Conservation (phyloP, 2,797 vertebrate species). For the Channallabes apus region DNA sequence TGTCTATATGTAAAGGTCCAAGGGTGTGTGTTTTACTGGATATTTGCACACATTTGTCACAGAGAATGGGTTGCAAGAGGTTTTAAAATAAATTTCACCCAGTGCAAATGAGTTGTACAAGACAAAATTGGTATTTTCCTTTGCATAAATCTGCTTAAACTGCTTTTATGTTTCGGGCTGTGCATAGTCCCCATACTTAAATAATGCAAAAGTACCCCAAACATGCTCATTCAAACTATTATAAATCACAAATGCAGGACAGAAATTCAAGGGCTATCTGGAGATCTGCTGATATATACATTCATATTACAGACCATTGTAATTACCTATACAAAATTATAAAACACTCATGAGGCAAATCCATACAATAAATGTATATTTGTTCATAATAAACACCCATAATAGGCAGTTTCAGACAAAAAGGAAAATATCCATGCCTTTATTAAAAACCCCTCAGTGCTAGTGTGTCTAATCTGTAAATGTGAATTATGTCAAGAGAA, state of each 20-base stretch:
- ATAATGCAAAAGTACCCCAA: constrained; percentile 1
- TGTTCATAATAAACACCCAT: not conserved
- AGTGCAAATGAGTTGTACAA: constrained; percentile 10
- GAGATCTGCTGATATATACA: not conserved
- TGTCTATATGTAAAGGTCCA: constrained; percentile 15
- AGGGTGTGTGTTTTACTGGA: not conserved
- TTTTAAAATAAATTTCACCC: constrained; percentile 2
- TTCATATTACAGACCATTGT: not conserved
- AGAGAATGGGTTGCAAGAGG: not conserved
- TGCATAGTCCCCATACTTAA: not conserved
- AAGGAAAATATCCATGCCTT: not conserved
- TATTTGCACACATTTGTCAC: constrained; percentile 23
- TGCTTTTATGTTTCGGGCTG: constrained; percentile 1
- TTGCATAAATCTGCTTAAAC: not conserved
- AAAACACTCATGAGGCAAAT: not conserved
- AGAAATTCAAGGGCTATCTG: not conserved
- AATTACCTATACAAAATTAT: not conserved
- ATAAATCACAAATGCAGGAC: not conserved
- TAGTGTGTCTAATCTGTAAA: not conserved
- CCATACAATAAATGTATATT: no score
- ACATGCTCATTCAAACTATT: not conserved
- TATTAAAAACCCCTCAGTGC: not conserved
- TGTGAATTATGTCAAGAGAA: not conserved
- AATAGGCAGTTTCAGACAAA: not conserved
- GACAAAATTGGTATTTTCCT: not conserved